A percentile compares a stretch with the other conserved stretches of the same genome.
phyloP scores from a whole-genome alignment of 2,113 vertebrate species.

The Calypte anna region DNA sequence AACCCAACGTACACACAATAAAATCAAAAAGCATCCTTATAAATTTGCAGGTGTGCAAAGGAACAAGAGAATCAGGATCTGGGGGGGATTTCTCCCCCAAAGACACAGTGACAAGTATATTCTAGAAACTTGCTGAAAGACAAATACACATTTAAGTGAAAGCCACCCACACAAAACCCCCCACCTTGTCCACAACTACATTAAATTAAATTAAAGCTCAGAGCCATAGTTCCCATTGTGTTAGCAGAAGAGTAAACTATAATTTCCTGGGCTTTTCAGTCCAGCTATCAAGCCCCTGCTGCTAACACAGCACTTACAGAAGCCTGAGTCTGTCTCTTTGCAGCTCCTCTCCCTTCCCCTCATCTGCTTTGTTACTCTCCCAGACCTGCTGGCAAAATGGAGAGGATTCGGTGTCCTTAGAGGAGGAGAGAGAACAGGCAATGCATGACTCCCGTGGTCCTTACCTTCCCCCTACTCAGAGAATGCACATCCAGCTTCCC shows the following conservation, averaged over 20 bases:
- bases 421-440: neutral
- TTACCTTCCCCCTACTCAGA: slow-evolving; percentile 55
- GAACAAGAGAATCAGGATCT: neutral
- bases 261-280: neutral
- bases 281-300: neutral
- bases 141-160: neutral
- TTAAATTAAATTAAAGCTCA: neutral
- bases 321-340: slow-evolving; percentile 26
- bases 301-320: neutral
- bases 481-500: slow-evolving; percentile 23
- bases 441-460: neutral
- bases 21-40: neutral
- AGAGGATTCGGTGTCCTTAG: neutral
- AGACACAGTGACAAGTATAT: neutral
- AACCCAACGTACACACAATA: neutral
- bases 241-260: neutral
- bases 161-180: neutral
- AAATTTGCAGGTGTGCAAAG: neutral
- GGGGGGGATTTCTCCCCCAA: neutral
- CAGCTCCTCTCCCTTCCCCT: slow-evolving; percentile 36
- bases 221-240: neutral
- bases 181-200: neutral
- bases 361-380: slow-evolving; percentile 32
- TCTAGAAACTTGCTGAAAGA: neutral
- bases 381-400: neutral